Evolutionary conservation across 64 coral and sea anemone genomes (phyloP), one percentile per base, ranked within the genome.

Genomic region (Cladopsammia gracilis): DNA sequence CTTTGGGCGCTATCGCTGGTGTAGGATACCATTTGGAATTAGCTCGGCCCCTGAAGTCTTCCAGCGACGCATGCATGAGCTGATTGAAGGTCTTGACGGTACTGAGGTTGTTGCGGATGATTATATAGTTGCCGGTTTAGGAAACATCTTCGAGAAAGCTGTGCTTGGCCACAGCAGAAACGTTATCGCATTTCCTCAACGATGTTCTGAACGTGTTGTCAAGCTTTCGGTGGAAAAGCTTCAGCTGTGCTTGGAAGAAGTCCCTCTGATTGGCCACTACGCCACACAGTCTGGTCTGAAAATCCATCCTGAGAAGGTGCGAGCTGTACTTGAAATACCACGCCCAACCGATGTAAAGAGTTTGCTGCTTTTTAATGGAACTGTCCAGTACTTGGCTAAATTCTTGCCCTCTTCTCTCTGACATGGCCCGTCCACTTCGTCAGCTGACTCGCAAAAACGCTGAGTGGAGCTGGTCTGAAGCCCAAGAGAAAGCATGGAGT

Each of bases 41-140:
- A 34, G 54, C 3, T 89, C 87, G 4, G 87, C 87, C 1, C 88
- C 88, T 10, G 88, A 78, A 15, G 74, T 79, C 1, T 90, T 90
- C 52, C 56, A 90, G 23, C 42, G 88, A 7, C 53, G 61, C 5
- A 90, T 90, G 88, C 88, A 90, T 16, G 88, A 90, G 45, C 57
- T 90, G 25, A 76, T 76, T 44, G 73, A 90, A 25, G 88, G 73
- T 42, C 23, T 90, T 48, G 19, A 25, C n/a, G 88, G 88, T 5
- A 68, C 22, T 20, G 74, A 90, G 61, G 88, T 90, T 34, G 74
- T 90, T 14, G 88, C 88, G 15, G 88, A 90, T 68, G 62, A 90
- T 54, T 90, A 79, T 15, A 10, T 90, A 3, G 58, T 79, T 19
- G 75, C 76, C 12, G 88, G 88, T 24, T 82, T 20, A 26, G 78